These are phyloP conservation scores for Hippasteria phrygiana DNA, from an alignment of 53 echinoderm and acorn worm species.

Conservation along the genomic window DNA sequence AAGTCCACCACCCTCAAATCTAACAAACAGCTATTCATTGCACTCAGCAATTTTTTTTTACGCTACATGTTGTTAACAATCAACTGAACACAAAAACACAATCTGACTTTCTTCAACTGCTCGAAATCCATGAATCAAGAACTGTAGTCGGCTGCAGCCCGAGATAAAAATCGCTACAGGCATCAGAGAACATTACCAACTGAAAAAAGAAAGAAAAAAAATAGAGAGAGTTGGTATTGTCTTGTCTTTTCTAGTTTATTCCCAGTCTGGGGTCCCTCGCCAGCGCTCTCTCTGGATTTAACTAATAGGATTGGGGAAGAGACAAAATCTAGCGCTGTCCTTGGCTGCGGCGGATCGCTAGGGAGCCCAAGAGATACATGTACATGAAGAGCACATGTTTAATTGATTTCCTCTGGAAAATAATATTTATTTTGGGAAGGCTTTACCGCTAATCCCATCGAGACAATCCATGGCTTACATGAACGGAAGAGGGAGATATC, in stretches of 20 bases:
- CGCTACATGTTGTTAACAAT: too few species aligned
- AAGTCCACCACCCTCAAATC: too few species aligned
- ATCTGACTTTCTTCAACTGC: neutral
- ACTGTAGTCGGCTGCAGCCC: conserved; percentile 42
- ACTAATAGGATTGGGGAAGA: conserved; percentile 58
- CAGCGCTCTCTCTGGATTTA: conserved; percentile 40
- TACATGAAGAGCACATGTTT: conserved; percentile 46
- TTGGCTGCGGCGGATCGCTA: conserved; percentile 1
- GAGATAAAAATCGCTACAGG: conserved; percentile 31
- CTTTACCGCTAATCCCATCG: conserved; percentile 51
- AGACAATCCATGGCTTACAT: conserved; percentile 41
- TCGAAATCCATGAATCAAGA: conserved; percentile 23
- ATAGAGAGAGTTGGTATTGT: neutral
- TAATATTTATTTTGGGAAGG: conserved; percentile 65
- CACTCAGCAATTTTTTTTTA: conserved; percentile 46
- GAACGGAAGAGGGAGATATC: conserved; percentile 31
- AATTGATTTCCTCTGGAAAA: conserved; percentile 57
- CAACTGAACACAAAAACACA: neutral
- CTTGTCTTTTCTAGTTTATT: conserved; percentile 1
- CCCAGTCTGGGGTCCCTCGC: conserved; percentile 7
- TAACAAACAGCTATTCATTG: too few species aligned
- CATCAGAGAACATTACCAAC: neutral
- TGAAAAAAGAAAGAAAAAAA: neutral
- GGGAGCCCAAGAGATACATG: conserved; percentile 7
- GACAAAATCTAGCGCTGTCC: conserved; percentile 59